Percentiles rank a stretch among this genome's conserved stretches.
Evolutionary conservation across 2,113 vertebrate genomes (phyloP).

Genomic region (Dromiciops gliroides): DNA sequence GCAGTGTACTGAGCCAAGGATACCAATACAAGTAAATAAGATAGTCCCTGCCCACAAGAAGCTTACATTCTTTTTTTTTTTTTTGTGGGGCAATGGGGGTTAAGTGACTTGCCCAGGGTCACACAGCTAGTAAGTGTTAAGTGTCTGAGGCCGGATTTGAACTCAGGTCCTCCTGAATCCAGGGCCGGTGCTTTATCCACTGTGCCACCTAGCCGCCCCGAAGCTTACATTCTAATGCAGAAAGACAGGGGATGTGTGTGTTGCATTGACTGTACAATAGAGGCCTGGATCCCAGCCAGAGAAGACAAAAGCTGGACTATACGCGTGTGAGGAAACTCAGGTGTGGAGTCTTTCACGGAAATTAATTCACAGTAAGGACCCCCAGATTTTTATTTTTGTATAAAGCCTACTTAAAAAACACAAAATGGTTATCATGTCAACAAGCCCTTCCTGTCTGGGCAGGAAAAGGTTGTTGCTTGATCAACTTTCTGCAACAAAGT

Average conservation of each 20-base stretch:
- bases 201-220: too few species aligned
- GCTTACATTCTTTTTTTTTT: not conserved
- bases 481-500: not conserved
- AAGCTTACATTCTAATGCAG: not conserved
- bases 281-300: not conserved
- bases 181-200: too few species aligned
- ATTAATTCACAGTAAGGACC: not conserved
- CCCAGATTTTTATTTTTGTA: not conserved
- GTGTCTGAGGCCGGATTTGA: too few species aligned
- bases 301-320: not conserved
- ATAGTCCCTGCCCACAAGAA: not conserved
- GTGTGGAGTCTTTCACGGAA: not conserved
- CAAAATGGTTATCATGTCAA: not conserved
- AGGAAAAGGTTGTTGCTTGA: not conserved
- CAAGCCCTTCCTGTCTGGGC: not conserved
- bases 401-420: not conserved
- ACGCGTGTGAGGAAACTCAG: not conserved
- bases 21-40: not conserved
- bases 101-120: too few species aligned
- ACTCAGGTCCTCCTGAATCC: too few species aligned
- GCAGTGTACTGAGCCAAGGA: not conserved
- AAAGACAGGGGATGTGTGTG: not conserved
- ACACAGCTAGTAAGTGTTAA: too few species aligned
- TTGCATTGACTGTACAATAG: too few species aligned
- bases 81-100: too few species aligned